Evolutionary conservation across 2,797 vertebrate species (phyloP), one percentile per base, ranked within the genome.

Genomic region (Silurus lanzhouensis): DNA sequence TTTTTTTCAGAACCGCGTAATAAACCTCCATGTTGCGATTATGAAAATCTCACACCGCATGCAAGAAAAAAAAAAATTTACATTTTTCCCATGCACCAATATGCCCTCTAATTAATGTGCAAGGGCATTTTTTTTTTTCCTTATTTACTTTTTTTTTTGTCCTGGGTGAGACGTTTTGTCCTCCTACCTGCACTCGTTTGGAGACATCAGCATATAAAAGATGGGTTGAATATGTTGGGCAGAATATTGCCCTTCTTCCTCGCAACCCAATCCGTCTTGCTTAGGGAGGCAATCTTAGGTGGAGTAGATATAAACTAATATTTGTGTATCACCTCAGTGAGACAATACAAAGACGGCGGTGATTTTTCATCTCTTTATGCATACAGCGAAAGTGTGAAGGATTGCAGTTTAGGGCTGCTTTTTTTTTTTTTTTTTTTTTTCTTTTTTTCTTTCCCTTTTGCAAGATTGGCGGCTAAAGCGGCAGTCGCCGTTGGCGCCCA

Each of bases 331-430:
- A 98, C 96, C 96, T 97, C 96, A 96, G 97, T 96, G 96, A 97
- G 96, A 98, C 97, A 97, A 96, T 97, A 97, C 96, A 96, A 97
- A 98, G 97, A 97, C 98, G 97, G 94, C 96, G 96, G 96, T 95
- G 94, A 98, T 97, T 97, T 98, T 98, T 98, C 97, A 99, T 98
- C 97, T 98, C 96, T 97, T 98, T 98, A 99, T 98, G 97, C 97
- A 97, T 98, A 97, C 97, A 97, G 96, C 91, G 92, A 17, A 67
- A 67, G 72, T 61, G 55, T 99, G 97, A 98, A 97, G 97, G 98
- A 99, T 97, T 94, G 96, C 96, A 94, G 94, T 97, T 97, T 97
- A 97, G 96, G 96, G 96, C 97, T 96, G 48, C 48, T 52, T 52
- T 52, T 52, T 6, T 97, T 94, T 96, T 97, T 97, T 97, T 94